A percentile compares a stretch with the other conserved stretches of the same genome.
These are phyloP conservation scores for Nematolebias whitei DNA, from an alignment of 2,113 vertebrate genomes.

Conservation along the genomic window DNA sequence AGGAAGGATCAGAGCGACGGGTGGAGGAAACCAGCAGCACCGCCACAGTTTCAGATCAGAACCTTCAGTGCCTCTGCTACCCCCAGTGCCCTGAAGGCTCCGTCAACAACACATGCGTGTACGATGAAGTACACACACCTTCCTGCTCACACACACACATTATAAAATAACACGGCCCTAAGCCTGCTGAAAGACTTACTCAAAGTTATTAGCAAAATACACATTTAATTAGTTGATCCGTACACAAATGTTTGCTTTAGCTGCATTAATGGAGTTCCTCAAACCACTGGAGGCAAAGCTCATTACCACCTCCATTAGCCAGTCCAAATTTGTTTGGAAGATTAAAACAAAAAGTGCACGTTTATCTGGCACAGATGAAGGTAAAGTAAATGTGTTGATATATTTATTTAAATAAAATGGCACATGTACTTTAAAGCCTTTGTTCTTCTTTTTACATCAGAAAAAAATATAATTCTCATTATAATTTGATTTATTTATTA, in stretches of 20 bases:
- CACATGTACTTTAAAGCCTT: not conserved
- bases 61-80: conserved; percentile 91
- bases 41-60: conserved; percentile 75
- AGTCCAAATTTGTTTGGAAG: not conserved
- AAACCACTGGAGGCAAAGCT: not conserved
- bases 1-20: conserved; percentile 80
- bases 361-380: not conserved
- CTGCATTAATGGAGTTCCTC: conserved; percentile 5
- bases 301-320: not conserved
- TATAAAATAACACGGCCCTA: not conserved
- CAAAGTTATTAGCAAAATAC: not conserved
- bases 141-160: not conserved
- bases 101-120: conserved; percentile 90
- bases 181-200: conserved; percentile 6
- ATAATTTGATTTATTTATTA: too few species aligned
- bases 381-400: not conserved
- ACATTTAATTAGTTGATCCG: conserved; percentile 7
- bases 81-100: conserved; percentile 94
- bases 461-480: not conserved
- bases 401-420: not conserved
- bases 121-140: conserved; percentile 6
- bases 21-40: conserved; percentile 82
- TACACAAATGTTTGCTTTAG: conserved; percentile 21
- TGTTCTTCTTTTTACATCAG: not conserved
- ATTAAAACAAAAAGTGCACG: not conserved